These are phyloP conservation scores for Columba guinea DNA, from an alignment of 2,797 vertebrate genomes.

Conservation along the genomic window DNA sequence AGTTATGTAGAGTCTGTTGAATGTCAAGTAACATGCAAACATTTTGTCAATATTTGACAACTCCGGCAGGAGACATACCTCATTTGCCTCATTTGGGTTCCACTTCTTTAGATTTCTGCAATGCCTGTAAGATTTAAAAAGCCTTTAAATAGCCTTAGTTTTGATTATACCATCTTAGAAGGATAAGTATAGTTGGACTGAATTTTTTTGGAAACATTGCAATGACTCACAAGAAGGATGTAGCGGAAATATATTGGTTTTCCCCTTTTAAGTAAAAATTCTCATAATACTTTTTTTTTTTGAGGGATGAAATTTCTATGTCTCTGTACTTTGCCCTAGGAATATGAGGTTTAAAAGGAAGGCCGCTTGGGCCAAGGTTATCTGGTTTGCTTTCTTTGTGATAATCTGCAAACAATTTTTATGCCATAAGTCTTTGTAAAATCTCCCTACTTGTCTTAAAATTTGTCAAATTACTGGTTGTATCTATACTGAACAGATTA, in stretches of 20 bases:
- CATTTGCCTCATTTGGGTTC: not conserved
- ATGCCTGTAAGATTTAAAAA: not conserved
- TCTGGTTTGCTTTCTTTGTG: not conserved
- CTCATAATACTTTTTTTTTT: not conserved
- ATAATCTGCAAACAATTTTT: not conserved
- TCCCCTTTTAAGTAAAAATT: not conserved
- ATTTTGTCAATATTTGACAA: not conserved
- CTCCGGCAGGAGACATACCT: not conserved
- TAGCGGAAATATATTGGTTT: not conserved
- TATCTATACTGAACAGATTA: not conserved
- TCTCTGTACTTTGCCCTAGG: not conserved
- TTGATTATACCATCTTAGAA: not conserved
- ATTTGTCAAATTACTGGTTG: not conserved
- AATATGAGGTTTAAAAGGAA: not conserved
- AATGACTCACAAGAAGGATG: not conserved
- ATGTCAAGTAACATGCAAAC: not conserved
- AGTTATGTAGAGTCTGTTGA: not conserved
- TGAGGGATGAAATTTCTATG: not conserved
- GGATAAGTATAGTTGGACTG: not conserved
- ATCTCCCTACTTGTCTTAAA: not conserved
- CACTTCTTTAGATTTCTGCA: not conserved
- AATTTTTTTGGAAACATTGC: not conserved
- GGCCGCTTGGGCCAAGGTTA: not conserved
- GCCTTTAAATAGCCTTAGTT: not conserved
- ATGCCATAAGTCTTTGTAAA: not conserved